These are phyloP conservation scores for Parasteatoda lunata DNA, from an alignment of 2,888 invertebrate species.

Conservation along the genomic window DNA sequence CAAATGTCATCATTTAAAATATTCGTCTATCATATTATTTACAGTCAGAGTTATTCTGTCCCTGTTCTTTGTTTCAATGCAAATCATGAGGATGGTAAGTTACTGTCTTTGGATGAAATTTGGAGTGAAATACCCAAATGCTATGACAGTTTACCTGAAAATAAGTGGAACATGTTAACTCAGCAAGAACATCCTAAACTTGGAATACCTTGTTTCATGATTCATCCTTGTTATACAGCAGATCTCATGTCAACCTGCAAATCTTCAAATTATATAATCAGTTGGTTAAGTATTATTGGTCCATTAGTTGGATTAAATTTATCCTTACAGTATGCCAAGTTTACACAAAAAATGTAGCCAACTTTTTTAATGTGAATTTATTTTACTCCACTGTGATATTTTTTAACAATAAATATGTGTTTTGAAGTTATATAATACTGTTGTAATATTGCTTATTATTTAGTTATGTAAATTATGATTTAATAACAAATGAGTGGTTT, in stretches of 20 bases:
- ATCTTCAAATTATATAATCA: slow-evolving; percentile 47
- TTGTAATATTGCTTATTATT: background rate
- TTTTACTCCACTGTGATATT: background rate
- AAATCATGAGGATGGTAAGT: slow-evolving; percentile 44
- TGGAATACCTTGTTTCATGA: slow-evolving; percentile 49
- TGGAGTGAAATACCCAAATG: slow-evolving; percentile 40
- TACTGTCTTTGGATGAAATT: slow-evolving; percentile 31
- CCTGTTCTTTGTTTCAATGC: slow-evolving; percentile 58
- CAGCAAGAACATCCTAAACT: slow-evolving; percentile 57
- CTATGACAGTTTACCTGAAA: background rate
- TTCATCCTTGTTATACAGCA: slow-evolving; percentile 55
- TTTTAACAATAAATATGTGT: background rate
- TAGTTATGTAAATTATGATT: background rate
- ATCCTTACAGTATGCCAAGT: slow-evolving; percentile 48
- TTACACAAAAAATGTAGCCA: background rate
- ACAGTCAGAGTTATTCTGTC: slow-evolving; percentile 59
- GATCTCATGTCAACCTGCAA: slow-evolving; percentile 21
- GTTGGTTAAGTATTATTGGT: slow-evolving; percentile 51
- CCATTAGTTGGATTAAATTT: slow-evolving; percentile 52
- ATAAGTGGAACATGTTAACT: slow-evolving; percentile 47
- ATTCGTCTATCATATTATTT: slow-evolving; percentile 54
- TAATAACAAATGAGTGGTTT: background rate
- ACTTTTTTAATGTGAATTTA: too few species aligned
- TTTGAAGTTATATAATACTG: background rate
- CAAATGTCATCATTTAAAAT: background rate